Conservation (phyloP, 2,888 invertebrate species). For the Rhamphomyia laevipes region DNA sequence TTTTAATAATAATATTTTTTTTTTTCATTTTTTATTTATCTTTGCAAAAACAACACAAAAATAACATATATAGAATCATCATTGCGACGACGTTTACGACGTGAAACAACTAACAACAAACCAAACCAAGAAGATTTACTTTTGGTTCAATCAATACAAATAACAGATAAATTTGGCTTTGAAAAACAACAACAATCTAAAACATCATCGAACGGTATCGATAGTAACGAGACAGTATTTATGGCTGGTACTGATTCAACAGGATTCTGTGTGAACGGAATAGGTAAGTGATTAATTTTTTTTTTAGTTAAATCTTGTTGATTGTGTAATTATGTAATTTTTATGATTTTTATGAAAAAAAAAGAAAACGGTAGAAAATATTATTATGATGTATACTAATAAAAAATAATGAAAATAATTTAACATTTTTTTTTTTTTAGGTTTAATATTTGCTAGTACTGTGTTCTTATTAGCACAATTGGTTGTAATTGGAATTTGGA, state of each 20-base stretch:
- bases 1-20: constrained; percentile 1
- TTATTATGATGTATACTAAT: background rate
- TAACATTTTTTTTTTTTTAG: constrained; percentile 38
- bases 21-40: background rate
- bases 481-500: constrained; percentile 71
- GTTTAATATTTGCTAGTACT: constrained; percentile 67
- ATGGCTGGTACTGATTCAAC: constrained; percentile 44
- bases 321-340: background rate
- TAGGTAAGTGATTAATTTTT: constrained; percentile 14
- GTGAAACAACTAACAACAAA: constrained; percentile 26
- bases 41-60: too few relatives aligned
- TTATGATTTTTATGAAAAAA: too few relatives aligned
- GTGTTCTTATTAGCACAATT: constrained; percentile 73
- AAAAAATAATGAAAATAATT: background rate
- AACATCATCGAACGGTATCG: constrained; percentile 21
- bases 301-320: constrained; percentile 11
- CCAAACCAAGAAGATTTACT: constrained; percentile 65
- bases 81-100: constrained; percentile 20
- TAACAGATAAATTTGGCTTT: constrained; percentile 85
- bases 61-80: too few relatives aligned
- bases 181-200: constrained; percentile 43
- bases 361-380: background rate
- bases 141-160: constrained; percentile 81
- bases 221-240: constrained; percentile 57
- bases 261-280: constrained; percentile 22